Evolutionary conservation across 1,140 invertebrate species (phyloP).

Genomic region (Frieseomelitta varia): DNA sequence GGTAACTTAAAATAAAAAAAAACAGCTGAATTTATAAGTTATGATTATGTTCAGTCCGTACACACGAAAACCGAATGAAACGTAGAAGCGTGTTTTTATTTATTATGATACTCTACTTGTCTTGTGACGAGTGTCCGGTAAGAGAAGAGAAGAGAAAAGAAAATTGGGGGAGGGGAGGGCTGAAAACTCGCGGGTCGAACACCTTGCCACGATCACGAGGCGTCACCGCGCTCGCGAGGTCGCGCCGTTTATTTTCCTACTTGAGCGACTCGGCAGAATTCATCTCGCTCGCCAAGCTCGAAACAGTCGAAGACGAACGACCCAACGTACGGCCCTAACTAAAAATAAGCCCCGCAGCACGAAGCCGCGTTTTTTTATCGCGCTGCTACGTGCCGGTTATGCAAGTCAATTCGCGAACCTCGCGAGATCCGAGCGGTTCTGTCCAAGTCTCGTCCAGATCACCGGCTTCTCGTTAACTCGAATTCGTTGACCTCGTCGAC

Average conservation of each 20-base stretch:
- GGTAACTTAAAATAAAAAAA: too few species aligned
- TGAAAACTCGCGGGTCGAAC: background rate
- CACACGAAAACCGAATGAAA: too few species aligned
- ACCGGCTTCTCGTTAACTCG: too few species aligned
- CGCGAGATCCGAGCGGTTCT: background rate
- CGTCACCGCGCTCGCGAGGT: background rate
- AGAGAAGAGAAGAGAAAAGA: too few species aligned
- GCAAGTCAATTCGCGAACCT: conserved; percentile 11
- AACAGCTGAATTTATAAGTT: too few species aligned
- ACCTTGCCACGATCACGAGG: background rate
- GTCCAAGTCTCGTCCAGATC: too few species aligned
- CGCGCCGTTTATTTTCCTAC: background rate
- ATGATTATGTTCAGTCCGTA: too few species aligned
- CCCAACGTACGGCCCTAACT: background rate
- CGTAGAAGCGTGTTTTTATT: too few species aligned
- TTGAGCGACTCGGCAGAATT: conserved; percentile 4
- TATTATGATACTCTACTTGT: too few species aligned
- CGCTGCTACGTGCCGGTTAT: background rate
- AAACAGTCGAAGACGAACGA: conserved; percentile 24
- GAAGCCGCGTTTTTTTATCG: conserved; percentile 34
- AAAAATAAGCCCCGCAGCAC: conserved; percentile 15
- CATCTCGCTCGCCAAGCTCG: conserved; percentile 29
- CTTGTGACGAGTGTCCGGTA: background rate
- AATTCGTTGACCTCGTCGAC: too few species aligned
- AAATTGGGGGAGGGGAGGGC: background rate